Evolutionary conservation across 2,888 invertebrate genomes (phyloP), one percentile per base, ranked within the genome.

Genomic region (Stenurella melanura): DNA sequence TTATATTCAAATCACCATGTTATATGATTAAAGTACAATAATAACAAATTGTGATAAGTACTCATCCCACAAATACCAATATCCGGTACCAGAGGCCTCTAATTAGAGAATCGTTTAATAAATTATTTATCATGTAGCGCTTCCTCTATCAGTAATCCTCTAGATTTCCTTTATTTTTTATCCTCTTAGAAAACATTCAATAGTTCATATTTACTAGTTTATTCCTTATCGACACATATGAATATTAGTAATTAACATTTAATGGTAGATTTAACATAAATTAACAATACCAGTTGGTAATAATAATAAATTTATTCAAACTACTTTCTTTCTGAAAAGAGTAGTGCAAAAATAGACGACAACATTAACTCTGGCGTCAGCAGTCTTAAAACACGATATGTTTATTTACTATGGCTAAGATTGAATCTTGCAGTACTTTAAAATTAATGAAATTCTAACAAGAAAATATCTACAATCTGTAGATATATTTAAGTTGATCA

Each of bases 221-320:
- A 42, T 42, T 42, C 34, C n/a, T 64, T 10, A 30, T 64, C 34
- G 11, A n/a, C 42, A 38, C 11, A 17, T 38, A 64, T 64, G 64
- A 64, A 64, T 64, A 64, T 64, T 38, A 42, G 64, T 38, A 38
- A 64, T 64, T 64, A 64, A 64, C 64, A 64, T 64, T 61, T 64
- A 64, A 64, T 64, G 18, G 64, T 15, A 12, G 42, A 64, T 42
- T 64, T 64, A 38, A 64, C 64, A 64, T 64, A 42, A 64, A 64
- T 64, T 64, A 64, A 64, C 64, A 64, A 64, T 64, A 64, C 64
- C 19, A 64, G 64, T 19, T 42, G 12, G 64, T 19, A 64, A 64
- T 64, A 64, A 64, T 64, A 64, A 64, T 64, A 64, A 64, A 18
- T 42, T 64, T 64, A 64, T 64, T 64, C 64, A 64, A 19, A 38